phyloP scores from a whole-genome alignment of 2,113 vertebrate species.

The Ophiodon elongatus region DNA sequence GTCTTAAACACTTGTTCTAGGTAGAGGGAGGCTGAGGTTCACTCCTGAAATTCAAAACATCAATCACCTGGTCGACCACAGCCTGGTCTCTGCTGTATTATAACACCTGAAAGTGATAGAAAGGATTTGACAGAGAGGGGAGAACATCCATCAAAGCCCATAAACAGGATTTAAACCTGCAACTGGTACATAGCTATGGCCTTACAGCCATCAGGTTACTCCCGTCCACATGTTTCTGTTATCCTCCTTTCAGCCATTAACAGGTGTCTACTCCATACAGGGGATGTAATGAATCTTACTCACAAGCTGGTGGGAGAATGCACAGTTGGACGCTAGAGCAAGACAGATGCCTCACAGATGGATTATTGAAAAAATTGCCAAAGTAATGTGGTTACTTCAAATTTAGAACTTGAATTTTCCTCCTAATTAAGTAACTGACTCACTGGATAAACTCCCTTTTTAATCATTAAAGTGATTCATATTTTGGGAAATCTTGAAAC shows the following conservation, averaged over 20 bases:
- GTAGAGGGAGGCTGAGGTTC: not conserved
- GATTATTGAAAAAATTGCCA: slow-evolving; percentile 41
- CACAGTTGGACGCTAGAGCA: slow-evolving; percentile 42
- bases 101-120: slow-evolving; percentile 36
- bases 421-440: slow-evolving; percentile 25
- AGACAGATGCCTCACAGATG: slow-evolving; percentile 64
- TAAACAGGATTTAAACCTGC: slow-evolving; percentile 52
- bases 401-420: slow-evolving; percentile 42
- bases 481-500: slow-evolving; percentile 27
- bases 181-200: slow-evolving; percentile 13
- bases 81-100: slow-evolving; percentile 18
- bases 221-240: slow-evolving; percentile 34
- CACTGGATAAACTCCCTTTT: slow-evolving; percentile 29
- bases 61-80: slow-evolving; percentile 22
- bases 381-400: slow-evolving; percentile 46
- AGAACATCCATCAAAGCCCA: slow-evolving; percentile 54
- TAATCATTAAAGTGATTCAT: slow-evolving; percentile 43
- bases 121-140: slow-evolving; percentile 29
- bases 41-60: slow-evolving; percentile 17
- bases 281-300: slow-evolving; percentile 4
- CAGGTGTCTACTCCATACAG: slow-evolving; percentile 29
- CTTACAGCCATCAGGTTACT: slow-evolving; percentile 34
- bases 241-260: slow-evolving; percentile 47
- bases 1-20: slow-evolving; percentile 1
- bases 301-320: slow-evolving; percentile 40